Evolutionary conservation across 2,113 vertebrate species (phyloP).

Genomic region (Phaethornis superciliosus): DNA sequence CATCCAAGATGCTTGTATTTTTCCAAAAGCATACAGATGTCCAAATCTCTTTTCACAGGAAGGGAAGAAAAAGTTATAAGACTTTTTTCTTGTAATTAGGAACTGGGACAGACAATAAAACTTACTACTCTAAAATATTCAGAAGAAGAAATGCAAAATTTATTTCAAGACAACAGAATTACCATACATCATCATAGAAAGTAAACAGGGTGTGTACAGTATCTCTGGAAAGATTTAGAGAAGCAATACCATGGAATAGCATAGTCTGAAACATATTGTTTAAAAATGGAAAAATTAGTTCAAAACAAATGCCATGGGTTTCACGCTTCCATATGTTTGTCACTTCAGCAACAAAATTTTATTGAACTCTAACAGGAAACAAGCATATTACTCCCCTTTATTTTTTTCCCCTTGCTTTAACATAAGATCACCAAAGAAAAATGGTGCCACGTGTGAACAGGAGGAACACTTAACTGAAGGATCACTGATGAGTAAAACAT

Average conservation of each 20-base stretch:
- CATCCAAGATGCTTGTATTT: constrained; percentile 29
- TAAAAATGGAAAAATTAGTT: neutral
- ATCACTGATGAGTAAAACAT: neutral
- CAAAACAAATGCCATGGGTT: neutral
- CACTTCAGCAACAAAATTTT: neutral
- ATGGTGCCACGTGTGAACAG: neutral
- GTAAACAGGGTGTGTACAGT: neutral
- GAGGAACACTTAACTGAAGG: neutral
- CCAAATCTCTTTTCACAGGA: neutral
- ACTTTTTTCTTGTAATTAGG: neutral
- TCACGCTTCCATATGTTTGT: neutral
- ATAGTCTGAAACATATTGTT: neutral
- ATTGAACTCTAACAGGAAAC: neutral
- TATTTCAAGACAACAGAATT: neutral
- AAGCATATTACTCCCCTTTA: neutral
- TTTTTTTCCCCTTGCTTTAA: neutral
- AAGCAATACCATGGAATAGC: neutral
- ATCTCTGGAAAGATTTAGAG: neutral
- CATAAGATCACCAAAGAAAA: neutral
- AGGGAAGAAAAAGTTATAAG: neutral
- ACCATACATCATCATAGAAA: neutral
- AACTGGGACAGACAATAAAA: neutral
- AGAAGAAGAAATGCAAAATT: neutral
- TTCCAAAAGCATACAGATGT: neutral
- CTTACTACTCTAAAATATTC: neutral